These are phyloP conservation scores for Neoitamus cyanurus DNA, from an alignment of 2,888 invertebrate species.

Conservation along the genomic window DNA sequence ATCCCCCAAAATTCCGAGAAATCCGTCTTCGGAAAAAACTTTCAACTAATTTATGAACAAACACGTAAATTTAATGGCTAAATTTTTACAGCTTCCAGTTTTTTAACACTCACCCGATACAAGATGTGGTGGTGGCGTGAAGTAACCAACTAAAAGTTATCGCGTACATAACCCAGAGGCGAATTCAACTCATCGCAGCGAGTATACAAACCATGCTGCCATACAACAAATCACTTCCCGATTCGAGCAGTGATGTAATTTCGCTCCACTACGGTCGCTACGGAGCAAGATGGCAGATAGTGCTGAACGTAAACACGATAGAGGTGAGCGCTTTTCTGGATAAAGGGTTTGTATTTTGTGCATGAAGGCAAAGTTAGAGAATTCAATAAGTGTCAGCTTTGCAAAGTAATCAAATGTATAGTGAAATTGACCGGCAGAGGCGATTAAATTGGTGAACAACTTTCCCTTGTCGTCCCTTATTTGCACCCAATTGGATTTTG, in stretches of 20 bases:
- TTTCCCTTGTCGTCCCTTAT: constrained; percentile 7
- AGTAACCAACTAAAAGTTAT: background rate
- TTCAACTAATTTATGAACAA: no score
- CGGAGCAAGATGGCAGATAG: constrained; percentile 48
- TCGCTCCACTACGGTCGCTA: background rate
- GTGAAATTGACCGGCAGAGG: background rate
- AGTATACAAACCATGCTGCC: background rate
- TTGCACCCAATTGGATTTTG: background rate
- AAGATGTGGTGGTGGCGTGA: background rate
- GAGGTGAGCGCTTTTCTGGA: constrained; percentile 46
- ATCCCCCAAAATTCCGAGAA: no score
- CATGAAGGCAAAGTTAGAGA: background rate
- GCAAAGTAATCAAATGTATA: background rate
- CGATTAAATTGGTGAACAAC: background rate
- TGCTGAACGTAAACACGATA: constrained; percentile 51
- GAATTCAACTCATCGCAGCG: background rate
- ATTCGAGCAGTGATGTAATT: background rate
- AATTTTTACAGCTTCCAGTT: no score
- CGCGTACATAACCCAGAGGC: background rate
- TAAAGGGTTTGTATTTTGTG: background rate
- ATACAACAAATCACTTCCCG: background rate
- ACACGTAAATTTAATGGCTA: no score
- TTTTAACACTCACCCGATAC: no score
- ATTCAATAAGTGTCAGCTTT: no score
- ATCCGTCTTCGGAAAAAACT: no score